Percentiles rank a stretch among this genome's conserved stretches.
Evolutionary conservation across 64 coral and sea anemone genomes (phyloP).

Genomic region (Porites lutea): DNA sequence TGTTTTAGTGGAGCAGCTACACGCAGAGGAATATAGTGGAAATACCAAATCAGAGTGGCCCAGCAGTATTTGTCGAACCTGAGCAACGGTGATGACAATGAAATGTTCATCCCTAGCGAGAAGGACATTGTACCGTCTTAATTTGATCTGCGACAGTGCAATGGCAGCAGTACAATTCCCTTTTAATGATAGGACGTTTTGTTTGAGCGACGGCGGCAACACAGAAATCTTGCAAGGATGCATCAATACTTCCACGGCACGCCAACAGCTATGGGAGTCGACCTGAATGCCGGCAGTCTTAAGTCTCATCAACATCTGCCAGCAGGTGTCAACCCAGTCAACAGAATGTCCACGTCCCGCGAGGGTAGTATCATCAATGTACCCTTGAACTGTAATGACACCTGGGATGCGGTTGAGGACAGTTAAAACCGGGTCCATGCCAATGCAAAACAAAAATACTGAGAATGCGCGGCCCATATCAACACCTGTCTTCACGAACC

Average conservation of each 20-base stretch:
- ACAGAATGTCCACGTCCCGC: not conserved
- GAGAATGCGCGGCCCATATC: conserved; percentile 15
- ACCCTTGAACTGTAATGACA: conserved; percentile 11
- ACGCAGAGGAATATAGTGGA: no score
- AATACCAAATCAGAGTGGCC: no score
- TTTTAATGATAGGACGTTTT: no score
- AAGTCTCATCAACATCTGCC: not conserved
- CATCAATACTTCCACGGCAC: conserved; percentile 9
- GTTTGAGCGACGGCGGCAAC: no score
- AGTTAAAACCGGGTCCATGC: conserved; percentile 2
- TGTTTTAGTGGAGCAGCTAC: no score
- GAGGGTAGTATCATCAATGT: conserved; percentile 19
- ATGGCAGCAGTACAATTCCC: no score
- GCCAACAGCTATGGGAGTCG: conserved; percentile 5
- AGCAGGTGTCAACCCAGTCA: conserved; percentile 11
- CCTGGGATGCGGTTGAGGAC: conserved; percentile 1
- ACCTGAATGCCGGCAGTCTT: conserved; percentile 10
- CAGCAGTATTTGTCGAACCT: no score
- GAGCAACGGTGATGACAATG: no score
- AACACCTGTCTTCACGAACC: not conserved
- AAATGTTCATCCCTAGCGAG: no score
- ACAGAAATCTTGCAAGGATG: no score
- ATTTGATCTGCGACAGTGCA: no score
- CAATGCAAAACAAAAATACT: conserved; percentile 2
- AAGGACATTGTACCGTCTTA: no score